These are phyloP conservation scores for Lates japonicus DNA, from an alignment of 2,797 vertebrate genomes.

Conservation along the genomic window DNA sequence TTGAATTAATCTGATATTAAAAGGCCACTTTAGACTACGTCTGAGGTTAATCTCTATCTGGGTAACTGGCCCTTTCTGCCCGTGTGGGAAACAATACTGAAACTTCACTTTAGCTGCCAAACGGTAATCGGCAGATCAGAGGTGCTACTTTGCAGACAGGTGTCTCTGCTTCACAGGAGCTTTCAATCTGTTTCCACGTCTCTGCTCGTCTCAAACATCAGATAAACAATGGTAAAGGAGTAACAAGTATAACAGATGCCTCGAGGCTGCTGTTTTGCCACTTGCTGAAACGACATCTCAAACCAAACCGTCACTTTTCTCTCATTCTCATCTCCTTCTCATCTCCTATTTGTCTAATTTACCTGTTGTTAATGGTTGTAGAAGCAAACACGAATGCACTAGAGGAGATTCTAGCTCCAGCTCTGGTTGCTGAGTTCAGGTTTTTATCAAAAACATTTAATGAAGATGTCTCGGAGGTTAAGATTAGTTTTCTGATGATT, in stretches of 20 bases:
- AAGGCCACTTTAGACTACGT: not conserved
- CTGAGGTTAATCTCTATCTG: not conserved
- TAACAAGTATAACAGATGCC: not conserved
- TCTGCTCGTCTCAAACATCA: not conserved
- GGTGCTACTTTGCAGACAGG: conserved; percentile 9
- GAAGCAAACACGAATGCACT: not conserved
- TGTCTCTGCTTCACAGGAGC: not conserved
- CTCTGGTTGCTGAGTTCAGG: not conserved
- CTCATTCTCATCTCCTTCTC: no score
- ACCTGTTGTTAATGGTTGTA: not conserved
- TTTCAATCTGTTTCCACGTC: not conserved
- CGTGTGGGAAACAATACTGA: conserved; percentile 35
- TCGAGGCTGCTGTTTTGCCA: not conserved
- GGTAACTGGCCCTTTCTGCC: not conserved
- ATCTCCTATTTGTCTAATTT: not conserved
- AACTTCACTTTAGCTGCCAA: not conserved
- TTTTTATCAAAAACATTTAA: not conserved
- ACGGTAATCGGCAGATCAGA: not conserved
- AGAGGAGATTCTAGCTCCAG: not conserved
- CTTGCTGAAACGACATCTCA: not conserved
- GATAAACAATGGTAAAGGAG: not conserved
- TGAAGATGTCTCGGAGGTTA: not conserved
- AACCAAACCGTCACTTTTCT: not conserved
- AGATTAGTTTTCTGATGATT: not conserved
- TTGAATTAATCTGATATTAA: not conserved